A percentile compares a stretch with the other conserved stretches of the same genome.
These are phyloP conservation scores for Micromys minutus DNA, from an alignment of 2,113 vertebrate species.

Conservation along the genomic window DNA sequence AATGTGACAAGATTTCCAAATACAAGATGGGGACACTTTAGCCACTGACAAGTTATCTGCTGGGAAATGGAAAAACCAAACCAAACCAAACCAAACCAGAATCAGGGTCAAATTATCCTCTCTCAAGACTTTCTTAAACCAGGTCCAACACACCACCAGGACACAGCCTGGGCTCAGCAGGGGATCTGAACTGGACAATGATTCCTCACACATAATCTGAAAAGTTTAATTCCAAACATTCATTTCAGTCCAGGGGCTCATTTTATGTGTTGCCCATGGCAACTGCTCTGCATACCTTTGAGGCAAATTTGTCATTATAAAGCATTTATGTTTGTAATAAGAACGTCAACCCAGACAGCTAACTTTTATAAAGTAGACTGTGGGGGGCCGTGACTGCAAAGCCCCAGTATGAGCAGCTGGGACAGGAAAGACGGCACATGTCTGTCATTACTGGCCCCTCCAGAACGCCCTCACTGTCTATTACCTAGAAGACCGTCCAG, in stretches of 20 bases:
- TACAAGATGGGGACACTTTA: background rate
- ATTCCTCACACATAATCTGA: background rate
- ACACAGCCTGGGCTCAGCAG: background rate
- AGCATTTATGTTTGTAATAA: conserved; percentile 44
- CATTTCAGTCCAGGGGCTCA: conserved; percentile 19
- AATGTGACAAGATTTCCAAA: background rate
- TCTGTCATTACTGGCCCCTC: background rate
- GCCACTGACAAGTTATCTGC: background rate
- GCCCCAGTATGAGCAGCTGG: background rate
- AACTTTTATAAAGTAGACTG: conserved; percentile 39
- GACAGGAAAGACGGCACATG: background rate
- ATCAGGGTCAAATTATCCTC: background rate
- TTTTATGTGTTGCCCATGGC: conserved; percentile 35
- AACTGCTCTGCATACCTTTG: conserved; percentile 56
- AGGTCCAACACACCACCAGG: background rate
- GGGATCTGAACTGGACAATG: background rate
- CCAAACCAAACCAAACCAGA: background rate
- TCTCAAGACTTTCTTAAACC: background rate
- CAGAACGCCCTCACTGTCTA: background rate
- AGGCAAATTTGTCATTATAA: conserved; percentile 37
- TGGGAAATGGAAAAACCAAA: background rate
- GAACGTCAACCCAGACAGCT: conserved; percentile 41
- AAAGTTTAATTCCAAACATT: conserved; percentile 61
- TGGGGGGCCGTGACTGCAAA: background rate
- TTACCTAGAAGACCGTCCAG: background rate